These are phyloP conservation scores for Drosophila niveifrons DNA, from an alignment of 2,888 invertebrate species.

Conservation along the genomic window DNA sequence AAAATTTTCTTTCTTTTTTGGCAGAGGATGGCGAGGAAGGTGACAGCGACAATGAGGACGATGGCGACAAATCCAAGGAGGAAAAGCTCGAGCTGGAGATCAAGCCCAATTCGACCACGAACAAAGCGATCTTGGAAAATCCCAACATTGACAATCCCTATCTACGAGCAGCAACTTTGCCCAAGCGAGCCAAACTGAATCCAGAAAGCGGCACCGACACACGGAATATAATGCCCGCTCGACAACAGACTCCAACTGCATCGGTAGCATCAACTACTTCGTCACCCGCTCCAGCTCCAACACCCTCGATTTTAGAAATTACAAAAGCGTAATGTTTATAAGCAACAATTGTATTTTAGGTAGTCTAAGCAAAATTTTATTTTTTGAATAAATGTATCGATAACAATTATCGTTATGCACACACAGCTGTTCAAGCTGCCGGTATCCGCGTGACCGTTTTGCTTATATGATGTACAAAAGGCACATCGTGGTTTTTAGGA, in stretches of 20 bases:
- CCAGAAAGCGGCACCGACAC: neutral
- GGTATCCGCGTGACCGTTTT: neutral
- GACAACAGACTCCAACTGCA: slow-evolving; percentile 13
- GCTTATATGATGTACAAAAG: neutral
- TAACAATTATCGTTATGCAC: slow-evolving; percentile 18
- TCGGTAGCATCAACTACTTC: slow-evolving; percentile 16
- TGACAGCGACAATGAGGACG: slow-evolving; percentile 85
- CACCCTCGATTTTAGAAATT: slow-evolving; percentile 65
- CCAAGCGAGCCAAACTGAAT: slow-evolving; percentile 82
- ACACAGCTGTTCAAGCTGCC: slow-evolving; percentile 44
- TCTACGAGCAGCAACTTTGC: slow-evolving; percentile 86
- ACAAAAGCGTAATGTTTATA: slow-evolving; percentile 44
- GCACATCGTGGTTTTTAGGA: neutral
- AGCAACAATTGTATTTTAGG: neutral
- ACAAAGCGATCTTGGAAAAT: slow-evolving; percentile 85
- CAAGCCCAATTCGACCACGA: slow-evolving; percentile 85
- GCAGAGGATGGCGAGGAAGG: slow-evolving; percentile 83
- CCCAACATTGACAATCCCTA: slow-evolving; percentile 91
- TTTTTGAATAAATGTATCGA: slow-evolving; percentile 27
- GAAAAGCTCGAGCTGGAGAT: slow-evolving; percentile 85
- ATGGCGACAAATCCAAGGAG: slow-evolving; percentile 82
- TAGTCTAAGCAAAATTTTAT: neutral
- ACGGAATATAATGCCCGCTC: slow-evolving; percentile 27
- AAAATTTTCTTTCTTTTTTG: neutral
- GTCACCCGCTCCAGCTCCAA: neutral